Conservation (phyloP, 2,888 invertebrate genomes). For the Drosophila crucigera region DNA sequence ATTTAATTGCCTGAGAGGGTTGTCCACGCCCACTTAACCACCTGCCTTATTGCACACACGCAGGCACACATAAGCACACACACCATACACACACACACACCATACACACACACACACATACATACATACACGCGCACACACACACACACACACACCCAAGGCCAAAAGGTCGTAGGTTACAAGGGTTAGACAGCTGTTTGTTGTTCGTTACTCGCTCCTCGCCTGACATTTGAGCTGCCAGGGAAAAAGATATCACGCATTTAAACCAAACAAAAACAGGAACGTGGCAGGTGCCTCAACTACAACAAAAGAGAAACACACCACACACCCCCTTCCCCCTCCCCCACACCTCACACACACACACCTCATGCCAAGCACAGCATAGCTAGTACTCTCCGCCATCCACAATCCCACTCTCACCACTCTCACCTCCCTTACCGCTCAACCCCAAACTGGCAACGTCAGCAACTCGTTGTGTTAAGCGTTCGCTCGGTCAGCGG, state of each 20-base stretch:
- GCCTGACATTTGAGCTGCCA: slow-evolving; percentile 54
- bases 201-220: slow-evolving; percentile 10
- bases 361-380: background rate
- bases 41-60: slow-evolving; percentile 11
- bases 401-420: background rate
- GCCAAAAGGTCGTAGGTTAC: slow-evolving; percentile 57
- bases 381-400: background rate
- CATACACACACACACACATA: background rate
- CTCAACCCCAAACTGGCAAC: background rate
- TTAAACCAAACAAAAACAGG: slow-evolving; percentile 27
- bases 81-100: background rate
- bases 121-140: too few relatives aligned
- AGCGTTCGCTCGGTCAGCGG: slow-evolving; percentile 28
- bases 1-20: slow-evolving; percentile 12
- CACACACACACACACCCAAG: background rate
- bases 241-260: slow-evolving; percentile 57
- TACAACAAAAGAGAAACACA: slow-evolving; percentile 1
- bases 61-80: slow-evolving; percentile 5
- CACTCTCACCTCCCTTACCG: background rate
- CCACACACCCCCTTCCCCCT: background rate
- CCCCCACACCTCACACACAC: background rate
- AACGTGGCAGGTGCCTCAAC: slow-evolving; percentile 18
- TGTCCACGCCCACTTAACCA: slow-evolving; percentile 16
- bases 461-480: slow-evolving; percentile 13
- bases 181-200: slow-evolving; percentile 54